These are phyloP conservation scores for Coregonus ussuriensis DNA, from an alignment of 2,797 vertebrate species.

Conservation along the genomic window DNA sequence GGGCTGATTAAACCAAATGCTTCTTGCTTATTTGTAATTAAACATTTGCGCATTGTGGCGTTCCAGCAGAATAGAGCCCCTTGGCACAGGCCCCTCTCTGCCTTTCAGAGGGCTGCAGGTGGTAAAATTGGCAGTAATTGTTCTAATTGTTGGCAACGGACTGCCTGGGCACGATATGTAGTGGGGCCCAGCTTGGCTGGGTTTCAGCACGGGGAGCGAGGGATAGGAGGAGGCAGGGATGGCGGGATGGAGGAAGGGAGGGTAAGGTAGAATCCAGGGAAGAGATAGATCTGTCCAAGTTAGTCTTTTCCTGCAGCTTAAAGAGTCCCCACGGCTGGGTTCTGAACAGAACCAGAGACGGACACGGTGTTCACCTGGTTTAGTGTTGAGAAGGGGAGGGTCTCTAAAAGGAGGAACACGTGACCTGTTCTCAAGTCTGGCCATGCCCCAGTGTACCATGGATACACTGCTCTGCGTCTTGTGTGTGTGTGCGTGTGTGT, in stretches of 20 bases:
- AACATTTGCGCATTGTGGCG: slow-evolving; percentile 73
- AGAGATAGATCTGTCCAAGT: background rate
- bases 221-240: background rate
- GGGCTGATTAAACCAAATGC: slow-evolving; percentile 72
- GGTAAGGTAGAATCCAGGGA: background rate
- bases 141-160: slow-evolving; percentile 77
- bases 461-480: background rate
- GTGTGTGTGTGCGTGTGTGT: background rate
- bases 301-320: background rate
- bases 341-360: background rate
- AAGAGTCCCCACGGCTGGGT: background rate
- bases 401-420: background rate
- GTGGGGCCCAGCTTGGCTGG: slow-evolving; percentile 50
- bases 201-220: slow-evolving; percentile 22
- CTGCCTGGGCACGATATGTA: slow-evolving; percentile 71
- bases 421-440: background rate
- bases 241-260: background rate
- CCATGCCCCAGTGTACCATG: background rate
- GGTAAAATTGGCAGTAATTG: slow-evolving; percentile 81
- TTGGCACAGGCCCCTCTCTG: slow-evolving; percentile 59
- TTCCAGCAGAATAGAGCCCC: slow-evolving; percentile 61
- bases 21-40: slow-evolving; percentile 77
- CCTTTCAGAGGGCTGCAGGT: slow-evolving; percentile 74
- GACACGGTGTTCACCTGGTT: background rate
- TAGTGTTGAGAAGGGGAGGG: background rate